A percentile compares a stretch with the other conserved stretches of the same genome.
Conservation (phyloP, 2,113 vertebrate species). For the Anser cygnoides region DNA sequence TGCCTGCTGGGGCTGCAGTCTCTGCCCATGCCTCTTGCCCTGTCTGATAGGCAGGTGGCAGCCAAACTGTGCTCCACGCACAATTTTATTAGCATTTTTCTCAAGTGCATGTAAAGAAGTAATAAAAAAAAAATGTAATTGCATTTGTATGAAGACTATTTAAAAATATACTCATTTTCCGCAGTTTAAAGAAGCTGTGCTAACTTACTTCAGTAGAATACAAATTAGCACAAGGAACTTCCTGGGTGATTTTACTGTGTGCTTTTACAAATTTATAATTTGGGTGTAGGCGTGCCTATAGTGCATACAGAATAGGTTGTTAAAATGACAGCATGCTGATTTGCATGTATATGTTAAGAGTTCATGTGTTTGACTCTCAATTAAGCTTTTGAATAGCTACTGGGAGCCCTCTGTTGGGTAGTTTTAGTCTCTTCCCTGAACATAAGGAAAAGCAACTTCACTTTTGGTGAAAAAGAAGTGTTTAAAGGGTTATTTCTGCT, state of each 20-base stretch:
- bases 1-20: rapidly evolving
- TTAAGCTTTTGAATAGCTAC: conserved; percentile 15
- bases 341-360: background rate
- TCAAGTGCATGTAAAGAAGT: background rate
- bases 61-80: background rate
- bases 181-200: background rate
- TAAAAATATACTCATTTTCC: background rate
- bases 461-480: background rate
- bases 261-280: background rate
- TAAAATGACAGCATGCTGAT: background rate
- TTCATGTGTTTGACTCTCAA: rapidly evolving
- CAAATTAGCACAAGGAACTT: background rate
- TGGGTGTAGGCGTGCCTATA: rapidly evolving
- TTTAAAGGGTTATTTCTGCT: background rate
- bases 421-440: background rate
- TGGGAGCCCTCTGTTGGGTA: conserved; percentile 72
- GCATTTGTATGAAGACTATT: background rate
- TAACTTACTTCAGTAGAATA: background rate
- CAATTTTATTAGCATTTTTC: rapidly evolving
- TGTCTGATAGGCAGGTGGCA: rapidly evolving
- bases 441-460: background rate
- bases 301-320: background rate
- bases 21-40: background rate
- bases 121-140: background rate
- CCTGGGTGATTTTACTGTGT: background rate